Evolutionary conservation across 2,888 invertebrate genomes (phyloP).

Genomic region (Sarcophaga carnaria): DNA sequence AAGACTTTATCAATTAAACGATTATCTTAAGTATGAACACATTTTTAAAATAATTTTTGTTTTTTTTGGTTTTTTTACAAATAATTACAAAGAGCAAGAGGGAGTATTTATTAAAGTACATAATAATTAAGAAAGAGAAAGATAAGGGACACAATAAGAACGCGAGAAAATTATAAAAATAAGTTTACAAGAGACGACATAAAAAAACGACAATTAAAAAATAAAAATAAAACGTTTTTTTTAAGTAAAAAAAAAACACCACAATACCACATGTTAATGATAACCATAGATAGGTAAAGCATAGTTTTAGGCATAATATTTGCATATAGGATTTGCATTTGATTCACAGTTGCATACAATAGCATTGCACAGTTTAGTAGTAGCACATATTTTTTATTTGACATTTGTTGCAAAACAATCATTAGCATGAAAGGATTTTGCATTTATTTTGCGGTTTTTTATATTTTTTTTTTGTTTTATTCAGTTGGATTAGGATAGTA

Average conservation of each 20-base stretch:
- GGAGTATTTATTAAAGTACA: background rate
- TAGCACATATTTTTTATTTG: conserved; percentile 45
- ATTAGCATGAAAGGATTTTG: conserved; percentile 33
- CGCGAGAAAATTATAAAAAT: conserved; percentile 23
- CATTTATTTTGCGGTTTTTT: conserved; percentile 20
- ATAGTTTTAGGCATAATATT: conserved; percentile 9
- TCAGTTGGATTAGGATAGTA: conserved; percentile 48
- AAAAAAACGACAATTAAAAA: no score
- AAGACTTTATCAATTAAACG: conserved; percentile 69
- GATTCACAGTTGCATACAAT: conserved; percentile 31
- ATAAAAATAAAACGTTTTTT: no score
- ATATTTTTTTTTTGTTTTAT: conserved; percentile 22
- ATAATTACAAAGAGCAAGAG: conserved; percentile 11
- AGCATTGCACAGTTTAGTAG: conserved; percentile 53
- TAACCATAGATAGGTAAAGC: conserved; percentile 3
- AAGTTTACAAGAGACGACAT: no score
- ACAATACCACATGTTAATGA: background rate
- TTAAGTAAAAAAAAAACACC: no score
- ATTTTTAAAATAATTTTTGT: conserved; percentile 4
- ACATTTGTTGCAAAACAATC: conserved; percentile 21
- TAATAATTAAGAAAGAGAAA: no score
- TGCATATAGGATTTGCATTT: conserved; percentile 9
- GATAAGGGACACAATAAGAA: background rate
- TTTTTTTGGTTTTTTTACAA: background rate
- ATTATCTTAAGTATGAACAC: conserved; percentile 47